phyloP scores from a whole-genome alignment of 35 echinoderm and acorn worm species.

The Hemicentrotus pulcherrimus region DNA sequence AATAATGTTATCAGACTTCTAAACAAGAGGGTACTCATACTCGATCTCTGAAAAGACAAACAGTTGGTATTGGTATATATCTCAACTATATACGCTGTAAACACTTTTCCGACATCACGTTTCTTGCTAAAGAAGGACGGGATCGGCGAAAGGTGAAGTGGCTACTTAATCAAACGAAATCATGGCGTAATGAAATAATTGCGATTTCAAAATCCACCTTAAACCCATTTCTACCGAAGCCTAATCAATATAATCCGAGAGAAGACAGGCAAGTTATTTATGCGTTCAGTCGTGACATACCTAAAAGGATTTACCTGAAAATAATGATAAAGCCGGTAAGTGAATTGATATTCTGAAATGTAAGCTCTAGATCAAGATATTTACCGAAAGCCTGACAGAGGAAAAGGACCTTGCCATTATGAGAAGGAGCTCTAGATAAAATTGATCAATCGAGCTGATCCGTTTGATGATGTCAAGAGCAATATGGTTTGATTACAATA shows the following conservation, averaged over 20 bases:
- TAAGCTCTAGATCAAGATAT: not conserved
- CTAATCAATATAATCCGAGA: not conserved
- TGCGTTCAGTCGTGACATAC: not conserved
- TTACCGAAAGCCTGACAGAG: not conserved
- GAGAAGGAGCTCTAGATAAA: too few relatives aligned
- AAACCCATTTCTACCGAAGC: not conserved
- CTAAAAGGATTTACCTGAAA: not conserved
- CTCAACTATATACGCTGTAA: not conserved
- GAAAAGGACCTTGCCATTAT: not conserved
- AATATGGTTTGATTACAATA: not conserved
- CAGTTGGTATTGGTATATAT: not conserved
- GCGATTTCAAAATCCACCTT: not conserved
- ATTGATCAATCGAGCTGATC: too few relatives aligned
- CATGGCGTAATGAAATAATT: not conserved
- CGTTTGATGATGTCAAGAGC: not conserved
- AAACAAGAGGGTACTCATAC: too few relatives aligned
- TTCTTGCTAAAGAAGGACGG: not conserved
- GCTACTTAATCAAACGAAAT: not conserved
- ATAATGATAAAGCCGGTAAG: constrained; percentile 3
- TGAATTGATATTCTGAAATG: not conserved
- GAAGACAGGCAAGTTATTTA: not conserved
- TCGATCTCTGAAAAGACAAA: too few relatives aligned
- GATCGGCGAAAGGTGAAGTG: not conserved
- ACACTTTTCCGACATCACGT: not conserved
- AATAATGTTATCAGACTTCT: too few relatives aligned